Evolutionary conservation across 2,888 invertebrate genomes (phyloP).

Genomic region (Limnephilus auricula): DNA sequence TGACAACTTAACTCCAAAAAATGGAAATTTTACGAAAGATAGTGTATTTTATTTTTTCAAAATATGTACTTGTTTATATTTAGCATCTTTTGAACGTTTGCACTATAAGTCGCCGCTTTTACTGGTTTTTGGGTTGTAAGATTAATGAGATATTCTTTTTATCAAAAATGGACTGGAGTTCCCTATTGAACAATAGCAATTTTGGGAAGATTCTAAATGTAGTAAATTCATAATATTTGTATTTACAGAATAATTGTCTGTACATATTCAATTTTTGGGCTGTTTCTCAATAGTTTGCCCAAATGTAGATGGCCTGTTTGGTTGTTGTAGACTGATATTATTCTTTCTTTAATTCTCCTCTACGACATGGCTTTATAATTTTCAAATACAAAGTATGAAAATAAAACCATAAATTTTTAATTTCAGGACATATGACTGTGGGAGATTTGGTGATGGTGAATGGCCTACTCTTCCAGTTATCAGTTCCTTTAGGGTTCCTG

Average conservation of each 20-base stretch:
- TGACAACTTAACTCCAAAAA: too few species aligned
- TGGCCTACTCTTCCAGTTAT: conserved; percentile 97
- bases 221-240: background rate
- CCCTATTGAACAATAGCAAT: background rate
- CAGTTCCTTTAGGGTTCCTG: conserved; percentile 97
- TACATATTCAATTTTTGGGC: background rate
- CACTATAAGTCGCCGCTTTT: too few species aligned
- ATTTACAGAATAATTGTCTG: background rate
- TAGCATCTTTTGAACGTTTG: too few species aligned
- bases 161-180: too few species aligned
- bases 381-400: background rate
- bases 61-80: too few species aligned
- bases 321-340: background rate
- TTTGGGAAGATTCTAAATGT: background rate
- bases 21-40: too few species aligned
- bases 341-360: background rate
- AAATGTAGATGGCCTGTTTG: background rate
- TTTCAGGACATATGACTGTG: conserved; percentile 93
- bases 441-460: conserved; percentile 99
- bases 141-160: too few species aligned
- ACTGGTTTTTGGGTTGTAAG: too few species aligned
- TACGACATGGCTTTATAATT: background rate
- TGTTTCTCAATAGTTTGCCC: background rate
- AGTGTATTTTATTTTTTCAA: too few species aligned
- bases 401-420: background rate